These are phyloP conservation scores for Colletes gigas DNA, from an alignment of 1,140 invertebrate genomes.

Conservation along the genomic window DNA sequence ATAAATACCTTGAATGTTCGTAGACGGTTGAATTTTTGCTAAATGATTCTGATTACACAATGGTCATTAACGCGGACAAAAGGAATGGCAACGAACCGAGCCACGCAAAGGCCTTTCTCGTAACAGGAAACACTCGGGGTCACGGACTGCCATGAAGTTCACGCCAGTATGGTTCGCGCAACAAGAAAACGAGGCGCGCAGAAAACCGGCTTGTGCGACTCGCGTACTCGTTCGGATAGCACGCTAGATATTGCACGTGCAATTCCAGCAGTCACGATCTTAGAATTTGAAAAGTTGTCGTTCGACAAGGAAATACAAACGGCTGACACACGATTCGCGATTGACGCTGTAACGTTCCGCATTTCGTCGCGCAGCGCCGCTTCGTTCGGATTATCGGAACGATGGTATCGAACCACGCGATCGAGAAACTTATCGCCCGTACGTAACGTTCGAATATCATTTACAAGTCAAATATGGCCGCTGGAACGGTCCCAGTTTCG, in stretches of 20 bases:
- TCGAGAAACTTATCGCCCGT: background rate
- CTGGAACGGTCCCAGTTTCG: background rate
- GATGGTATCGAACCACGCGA: conserved; percentile 35
- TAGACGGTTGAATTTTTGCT: background rate
- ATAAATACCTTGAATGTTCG: background rate
- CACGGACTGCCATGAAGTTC: conserved; percentile 48
- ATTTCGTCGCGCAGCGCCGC: conserved; percentile 2
- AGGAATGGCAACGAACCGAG: conserved; percentile 43
- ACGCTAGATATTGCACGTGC: background rate
- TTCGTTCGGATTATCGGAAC: conserved; percentile 18
- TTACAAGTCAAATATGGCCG: conserved; percentile 7
- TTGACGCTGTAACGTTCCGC: conserved; percentile 4
- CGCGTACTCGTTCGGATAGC: conserved; percentile 20
- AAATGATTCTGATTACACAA: conserved; percentile 24
- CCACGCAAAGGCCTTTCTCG: conserved; percentile 53
- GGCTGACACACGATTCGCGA: background rate
- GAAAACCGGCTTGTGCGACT: conserved; percentile 49
- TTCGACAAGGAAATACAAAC: background rate
- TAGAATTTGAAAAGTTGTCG: background rate
- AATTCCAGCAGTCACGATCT: background rate
- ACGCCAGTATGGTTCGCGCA: conserved; percentile 25
- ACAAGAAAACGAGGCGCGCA: conserved; percentile 30
- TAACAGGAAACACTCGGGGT: conserved; percentile 59
- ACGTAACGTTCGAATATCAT: conserved; percentile 11
- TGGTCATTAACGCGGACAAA: conserved; percentile 16